A percentile compares a stretch with the other conserved stretches of the same genome.
These are phyloP conservation scores for Herpailurus yagouaroundi DNA, from an alignment of 2,113 vertebrate genomes.

Conservation along the genomic window DNA sequence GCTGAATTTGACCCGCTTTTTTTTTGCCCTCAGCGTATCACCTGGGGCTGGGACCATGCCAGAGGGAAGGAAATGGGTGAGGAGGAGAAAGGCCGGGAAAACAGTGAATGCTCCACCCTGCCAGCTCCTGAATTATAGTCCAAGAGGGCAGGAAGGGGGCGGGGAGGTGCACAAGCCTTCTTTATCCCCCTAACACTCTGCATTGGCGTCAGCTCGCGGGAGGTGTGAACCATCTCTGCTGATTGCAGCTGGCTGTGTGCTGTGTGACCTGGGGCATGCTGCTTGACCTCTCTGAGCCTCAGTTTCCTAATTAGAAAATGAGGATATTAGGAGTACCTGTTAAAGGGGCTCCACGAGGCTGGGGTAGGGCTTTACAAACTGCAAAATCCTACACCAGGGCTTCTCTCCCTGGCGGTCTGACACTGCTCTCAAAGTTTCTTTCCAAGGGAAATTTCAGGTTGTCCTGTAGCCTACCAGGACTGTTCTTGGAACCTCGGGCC, in stretches of 20 bases:
- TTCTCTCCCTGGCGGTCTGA: neutral
- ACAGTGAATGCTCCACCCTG: neutral
- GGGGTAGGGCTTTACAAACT: neutral
- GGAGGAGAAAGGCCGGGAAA: neutral
- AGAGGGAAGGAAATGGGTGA: neutral
- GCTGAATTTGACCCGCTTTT: neutral
- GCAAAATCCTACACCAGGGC: neutral
- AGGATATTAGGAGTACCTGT: neutral
- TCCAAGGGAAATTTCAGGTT: neutral
- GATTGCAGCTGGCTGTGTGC: neutral
- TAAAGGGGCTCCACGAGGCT: neutral
- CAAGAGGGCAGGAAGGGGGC: neutral
- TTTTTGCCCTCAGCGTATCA: neutral
- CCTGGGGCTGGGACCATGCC: neutral
- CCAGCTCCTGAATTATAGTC: neutral
- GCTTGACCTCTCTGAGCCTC: slow-evolving; percentile 39
- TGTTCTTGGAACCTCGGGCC: neutral
- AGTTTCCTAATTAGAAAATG: neutral
- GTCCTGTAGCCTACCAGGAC: neutral
- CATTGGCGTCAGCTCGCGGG: neutral
- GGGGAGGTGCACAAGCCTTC: neutral
- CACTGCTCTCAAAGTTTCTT: neutral
- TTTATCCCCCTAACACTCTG: neutral
- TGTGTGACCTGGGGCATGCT: neutral
- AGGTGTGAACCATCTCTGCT: neutral